Conservation (phyloP, 1,140 invertebrate species). For the Oryzaephilus surinamensis region DNA sequence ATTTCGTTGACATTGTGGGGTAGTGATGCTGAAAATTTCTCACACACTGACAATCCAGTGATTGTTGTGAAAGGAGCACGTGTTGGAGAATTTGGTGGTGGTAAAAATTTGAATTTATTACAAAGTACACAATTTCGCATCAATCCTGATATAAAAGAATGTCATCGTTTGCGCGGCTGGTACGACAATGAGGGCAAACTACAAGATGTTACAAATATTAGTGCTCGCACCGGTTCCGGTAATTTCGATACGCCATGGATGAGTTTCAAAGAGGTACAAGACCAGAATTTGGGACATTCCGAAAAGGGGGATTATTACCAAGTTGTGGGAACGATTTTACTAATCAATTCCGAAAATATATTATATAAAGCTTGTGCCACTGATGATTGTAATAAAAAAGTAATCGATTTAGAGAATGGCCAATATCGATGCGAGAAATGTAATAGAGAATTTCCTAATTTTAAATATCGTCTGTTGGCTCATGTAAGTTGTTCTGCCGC, state of each 20-base stretch:
- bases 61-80: constrained; percentile 70
- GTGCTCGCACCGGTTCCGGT: constrained; percentile 41
- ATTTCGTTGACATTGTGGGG: constrained; percentile 67
- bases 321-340: constrained; percentile 54
- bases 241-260: constrained; percentile 47
- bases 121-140: constrained; percentile 54
- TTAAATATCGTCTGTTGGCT: constrained; percentile 75
- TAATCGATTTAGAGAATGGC: constrained; percentile 78
- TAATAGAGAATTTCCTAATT: constrained; percentile 69
- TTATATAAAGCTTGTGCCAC: constrained; percentile 85
- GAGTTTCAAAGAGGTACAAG: constrained; percentile 60
- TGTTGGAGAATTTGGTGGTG: constrained; percentile 64
- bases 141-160: constrained; percentile 84
- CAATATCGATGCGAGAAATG: constrained; percentile 94
- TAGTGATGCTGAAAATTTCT: constrained; percentile 72
- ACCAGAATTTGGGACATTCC: constrained; percentile 46
- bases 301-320: constrained; percentile 75
- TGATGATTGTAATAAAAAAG: constrained; percentile 86
- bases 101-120: constrained; percentile 53
- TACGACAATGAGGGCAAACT: constrained; percentile 66
- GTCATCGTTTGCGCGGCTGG: constrained; percentile 81
- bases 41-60: constrained; percentile 63
- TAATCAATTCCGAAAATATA: constrained; percentile 65
- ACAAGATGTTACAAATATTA: constrained; percentile 51
- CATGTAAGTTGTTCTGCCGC: constrained; percentile 48